Base-by-base conservation (phyloP, 2,113 vertebrate genomes). In the Pseudolaguvia tuberculata region DNA sequence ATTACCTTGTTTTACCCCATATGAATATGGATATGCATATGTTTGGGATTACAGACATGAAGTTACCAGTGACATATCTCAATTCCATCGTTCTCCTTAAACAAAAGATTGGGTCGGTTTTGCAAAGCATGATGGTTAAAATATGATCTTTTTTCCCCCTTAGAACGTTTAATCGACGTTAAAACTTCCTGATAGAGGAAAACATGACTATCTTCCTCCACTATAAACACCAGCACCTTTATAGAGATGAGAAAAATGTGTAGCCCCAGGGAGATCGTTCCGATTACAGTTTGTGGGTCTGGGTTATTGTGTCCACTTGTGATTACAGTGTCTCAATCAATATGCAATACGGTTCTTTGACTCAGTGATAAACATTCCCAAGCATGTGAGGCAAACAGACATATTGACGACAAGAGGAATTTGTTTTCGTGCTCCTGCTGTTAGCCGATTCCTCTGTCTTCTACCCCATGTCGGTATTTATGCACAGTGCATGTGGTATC, bases 381-480 rank as follows among this genome's bases (percentile, higher is more conserved):
- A 47, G 56, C 3, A 45, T 51, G 56, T 42, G 59, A 77, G 21
- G 35, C 50, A 50, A 52, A 59, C 71, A 47, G 75, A 79, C 42
- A 55, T 78, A 73, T 45, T 56, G 76, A 72, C 78, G 81, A 79
- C 79, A 77, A 62, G 79, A 58, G 39, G 75, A 69, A 80, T 82
- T 75, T 27, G 63, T 74, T 74, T 35, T 79, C 58, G 74, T 29
- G 4, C 72, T 61, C 27, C 25, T 25, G 69, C 76, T 31, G 56
- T 27, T 68, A 57, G 62, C 76, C 29, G 58, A 72, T 76, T 78
- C 62, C 72, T 70, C 53, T 72, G 45, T 66, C 57, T 67, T 70
- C 35, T 63, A 53, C 39, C 56, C 59, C 75, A 75, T 78, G 79
- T 68, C 67, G 62, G 77, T 75, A 85, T 84, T 85, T 81, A 86